These are phyloP conservation scores for Nemoura dubitans DNA, from an alignment of 2,888 invertebrate genomes.

Conservation along the genomic window DNA sequence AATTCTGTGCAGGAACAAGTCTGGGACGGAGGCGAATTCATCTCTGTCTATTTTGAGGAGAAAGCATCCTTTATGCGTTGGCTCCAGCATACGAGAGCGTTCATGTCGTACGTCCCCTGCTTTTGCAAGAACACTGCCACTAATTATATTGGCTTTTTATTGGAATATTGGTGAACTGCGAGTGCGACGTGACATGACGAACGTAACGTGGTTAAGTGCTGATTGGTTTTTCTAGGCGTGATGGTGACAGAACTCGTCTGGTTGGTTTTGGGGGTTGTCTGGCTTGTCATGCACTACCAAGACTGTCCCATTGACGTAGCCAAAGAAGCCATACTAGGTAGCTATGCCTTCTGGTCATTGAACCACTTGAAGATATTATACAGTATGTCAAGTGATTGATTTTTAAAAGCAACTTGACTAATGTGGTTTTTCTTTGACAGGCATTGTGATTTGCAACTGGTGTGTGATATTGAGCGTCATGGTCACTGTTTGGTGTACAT, in stretches of 20 bases:
- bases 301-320: slow-evolving; percentile 73
- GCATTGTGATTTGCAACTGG: slow-evolving; percentile 81
- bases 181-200: too few relatives aligned
- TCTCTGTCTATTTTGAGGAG: background rate
- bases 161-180: too few relatives aligned
- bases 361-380: too few relatives aligned
- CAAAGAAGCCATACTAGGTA: slow-evolving; percentile 80
- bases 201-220: background rate
- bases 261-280: slow-evolving; percentile 76
- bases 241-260: slow-evolving; percentile 78
- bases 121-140: too few relatives aligned
- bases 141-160: too few relatives aligned
- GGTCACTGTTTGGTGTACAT: slow-evolving; percentile 85
- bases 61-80: too few relatives aligned
- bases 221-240: slow-evolving; percentile 67
- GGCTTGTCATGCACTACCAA: slow-evolving; percentile 75
- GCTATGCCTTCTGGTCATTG: too few relatives aligned
- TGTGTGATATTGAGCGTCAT: slow-evolving; percentile 75
- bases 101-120: too few relatives aligned
- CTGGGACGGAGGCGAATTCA: too few relatives aligned
- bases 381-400: too few relatives aligned
- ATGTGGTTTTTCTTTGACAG: slow-evolving; percentile 61
- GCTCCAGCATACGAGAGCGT: too few relatives aligned
- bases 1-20: too few relatives aligned
- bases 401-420: slow-evolving; percentile 19